Conservation (phyloP, 2,113 vertebrate species). For the Mesocricetus auratus region DNA sequence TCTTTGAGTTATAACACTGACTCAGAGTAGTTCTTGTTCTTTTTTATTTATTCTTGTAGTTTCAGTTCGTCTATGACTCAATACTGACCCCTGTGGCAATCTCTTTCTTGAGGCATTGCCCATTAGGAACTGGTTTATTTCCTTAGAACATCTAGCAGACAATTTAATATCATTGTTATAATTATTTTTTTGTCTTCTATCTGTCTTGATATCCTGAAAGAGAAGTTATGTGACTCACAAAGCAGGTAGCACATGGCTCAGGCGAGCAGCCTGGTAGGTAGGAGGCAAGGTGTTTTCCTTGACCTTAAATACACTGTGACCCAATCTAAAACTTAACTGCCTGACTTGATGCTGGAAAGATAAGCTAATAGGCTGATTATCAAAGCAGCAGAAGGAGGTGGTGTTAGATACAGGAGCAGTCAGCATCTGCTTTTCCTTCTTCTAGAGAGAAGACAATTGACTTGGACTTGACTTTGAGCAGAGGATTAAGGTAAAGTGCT, state of each 20-base stretch:
- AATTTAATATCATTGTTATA: neutral
- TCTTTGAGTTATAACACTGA: neutral
- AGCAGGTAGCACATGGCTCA: neutral
- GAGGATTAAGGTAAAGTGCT: constrained; percentile 45
- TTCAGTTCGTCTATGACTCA: constrained; percentile 31
- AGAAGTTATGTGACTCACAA: neutral
- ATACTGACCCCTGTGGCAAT: neutral
- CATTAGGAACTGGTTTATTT: constrained; percentile 54
- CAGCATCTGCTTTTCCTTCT: constrained; percentile 11
- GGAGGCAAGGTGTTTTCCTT: constrained; percentile 55
- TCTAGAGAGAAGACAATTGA: constrained; percentile 11
- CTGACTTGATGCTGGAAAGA: constrained; percentile 1
- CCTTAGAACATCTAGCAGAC: neutral
- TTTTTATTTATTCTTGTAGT: constrained; percentile 14
- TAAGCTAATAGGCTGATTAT: constrained; percentile 15
- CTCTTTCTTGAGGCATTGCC: neutral
- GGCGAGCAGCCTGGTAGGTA: neutral
- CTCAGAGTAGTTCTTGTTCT: neutral
- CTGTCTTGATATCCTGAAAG: neutral
- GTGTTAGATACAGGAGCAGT: neutral
- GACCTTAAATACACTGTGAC: constrained; percentile 42
- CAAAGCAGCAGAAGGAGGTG: neutral
- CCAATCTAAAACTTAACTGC: constrained; percentile 34
- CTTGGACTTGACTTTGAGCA: constrained; percentile 15
- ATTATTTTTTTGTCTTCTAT: neutral